Evolutionary conservation across 1,140 invertebrate species (phyloP).

Genomic region (Hermetia illucens): DNA sequence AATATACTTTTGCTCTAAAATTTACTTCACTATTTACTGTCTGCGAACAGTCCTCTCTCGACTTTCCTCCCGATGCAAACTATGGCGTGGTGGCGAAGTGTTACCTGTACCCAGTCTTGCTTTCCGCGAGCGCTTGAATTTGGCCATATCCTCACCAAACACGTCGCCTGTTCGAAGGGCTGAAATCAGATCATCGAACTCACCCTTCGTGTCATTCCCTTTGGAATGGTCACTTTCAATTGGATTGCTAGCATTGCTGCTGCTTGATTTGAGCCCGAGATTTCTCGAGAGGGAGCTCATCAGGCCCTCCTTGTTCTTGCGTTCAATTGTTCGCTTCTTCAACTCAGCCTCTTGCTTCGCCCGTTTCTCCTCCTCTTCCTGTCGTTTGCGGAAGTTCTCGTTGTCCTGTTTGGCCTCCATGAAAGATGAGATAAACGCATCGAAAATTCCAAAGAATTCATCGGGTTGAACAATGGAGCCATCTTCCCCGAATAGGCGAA

Average conservation of each 20-base stretch:
- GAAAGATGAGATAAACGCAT: conserved; percentile 75
- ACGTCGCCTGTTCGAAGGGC: conserved; percentile 91
- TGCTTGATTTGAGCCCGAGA: conserved; percentile 33
- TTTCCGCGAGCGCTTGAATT: conserved; percentile 67
- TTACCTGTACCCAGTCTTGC: conserved; percentile 35
- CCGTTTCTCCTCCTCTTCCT: conserved; percentile 86
- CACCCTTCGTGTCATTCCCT: conserved; percentile 51
- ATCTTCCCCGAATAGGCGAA: conserved; percentile 84
- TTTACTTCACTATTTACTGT: conserved; percentile 16
- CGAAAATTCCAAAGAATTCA: conserved; percentile 92
- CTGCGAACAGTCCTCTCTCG: conserved; percentile 24
- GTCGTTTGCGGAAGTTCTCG: conserved; percentile 63
- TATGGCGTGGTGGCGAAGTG: conserved; percentile 37
- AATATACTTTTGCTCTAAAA: no score
- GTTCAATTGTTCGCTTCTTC: conserved; percentile 74
- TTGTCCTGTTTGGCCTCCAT: conserved; percentile 80
- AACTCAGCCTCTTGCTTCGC: conserved; percentile 85
- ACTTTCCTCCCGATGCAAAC: conserved; percentile 26
- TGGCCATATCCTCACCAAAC: conserved; percentile 92
- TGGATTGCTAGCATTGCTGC: conserved; percentile 30
- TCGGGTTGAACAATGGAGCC: conserved; percentile 75
- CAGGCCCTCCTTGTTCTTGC: conserved; percentile 62
- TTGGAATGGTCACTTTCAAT: conserved; percentile 37
- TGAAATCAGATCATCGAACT: conserved; percentile 96
- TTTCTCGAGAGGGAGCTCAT: conserved; percentile 44